phyloP scores from a whole-genome alignment of 2,797 vertebrate genomes.

The Paratrypauchen microcephalus region DNA sequence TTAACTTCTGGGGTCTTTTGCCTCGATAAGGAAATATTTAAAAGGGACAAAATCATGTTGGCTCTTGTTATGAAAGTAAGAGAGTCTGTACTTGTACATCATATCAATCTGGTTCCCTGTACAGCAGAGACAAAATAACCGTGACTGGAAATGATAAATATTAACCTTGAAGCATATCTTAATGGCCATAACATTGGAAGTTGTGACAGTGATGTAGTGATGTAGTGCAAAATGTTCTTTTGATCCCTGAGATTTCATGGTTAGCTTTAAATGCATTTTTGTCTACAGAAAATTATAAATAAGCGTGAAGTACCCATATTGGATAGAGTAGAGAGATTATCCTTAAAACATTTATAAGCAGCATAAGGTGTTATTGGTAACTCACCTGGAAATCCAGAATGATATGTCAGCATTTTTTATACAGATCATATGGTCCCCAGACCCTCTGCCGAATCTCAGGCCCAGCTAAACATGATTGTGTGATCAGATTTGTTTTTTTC shows the following conservation, averaged over 20 bases:
- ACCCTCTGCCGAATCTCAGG: too few species aligned
- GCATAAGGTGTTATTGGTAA: too few species aligned
- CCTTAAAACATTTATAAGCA: too few species aligned
- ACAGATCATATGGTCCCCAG: too few species aligned
- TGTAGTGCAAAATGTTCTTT: conserved; percentile 9
- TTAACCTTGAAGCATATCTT: background rate
- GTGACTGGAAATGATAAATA: background rate
- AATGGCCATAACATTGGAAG: background rate
- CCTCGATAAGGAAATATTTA: conserved; percentile 63
- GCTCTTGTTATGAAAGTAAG: background rate
- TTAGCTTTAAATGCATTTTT: background rate
- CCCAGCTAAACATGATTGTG: too few species aligned
- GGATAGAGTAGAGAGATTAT: too few species aligned
- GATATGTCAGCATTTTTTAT: too few species aligned
- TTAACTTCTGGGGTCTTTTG: conserved; percentile 41
- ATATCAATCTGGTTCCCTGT: background rate
- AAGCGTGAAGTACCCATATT: background rate
- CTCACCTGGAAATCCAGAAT: too few species aligned
- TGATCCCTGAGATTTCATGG: background rate
- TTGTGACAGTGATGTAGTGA: conserved; percentile 3
- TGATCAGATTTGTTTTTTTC: too few species aligned
- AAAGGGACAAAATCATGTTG: conserved; percentile 26
- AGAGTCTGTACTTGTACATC: background rate
- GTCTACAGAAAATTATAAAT: background rate
- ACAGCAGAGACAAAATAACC: conserved; percentile 4